Percentiles rank a stretch among this genome's conserved stretches.
Conservation (phyloP, 1,140 invertebrate species). For the Halyomorpha halys region DNA sequence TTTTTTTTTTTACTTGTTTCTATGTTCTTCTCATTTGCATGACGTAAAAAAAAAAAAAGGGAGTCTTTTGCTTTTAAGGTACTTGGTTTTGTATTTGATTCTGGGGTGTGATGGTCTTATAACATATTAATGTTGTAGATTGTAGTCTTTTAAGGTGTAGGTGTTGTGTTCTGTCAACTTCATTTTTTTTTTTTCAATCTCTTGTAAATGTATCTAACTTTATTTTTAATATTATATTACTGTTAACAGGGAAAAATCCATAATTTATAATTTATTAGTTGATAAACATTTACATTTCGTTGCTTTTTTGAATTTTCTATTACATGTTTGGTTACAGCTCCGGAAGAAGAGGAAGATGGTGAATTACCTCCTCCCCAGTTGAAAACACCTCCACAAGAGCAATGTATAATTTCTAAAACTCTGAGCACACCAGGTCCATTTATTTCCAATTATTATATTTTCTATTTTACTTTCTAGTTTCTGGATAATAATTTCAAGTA, state of each 20-base stretch:
- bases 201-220: no score
- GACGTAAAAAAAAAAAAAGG: conserved; percentile 11
- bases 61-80: neutral
- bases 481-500: no score
- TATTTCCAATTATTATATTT: no score
- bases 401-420: conserved; percentile 25
- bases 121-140: no score
- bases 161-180: neutral
- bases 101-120: no score
- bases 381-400: conserved; percentile 22
- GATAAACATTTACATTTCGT: neutral
- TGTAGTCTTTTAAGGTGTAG: neutral
- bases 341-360: conserved; percentile 22
- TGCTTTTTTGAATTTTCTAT: neutral
- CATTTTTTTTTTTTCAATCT: no score
- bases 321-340: conserved; percentile 18
- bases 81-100: conserved; percentile 1
- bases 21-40: conserved; percentile 7
- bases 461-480: no score
- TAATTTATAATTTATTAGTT: neutral
- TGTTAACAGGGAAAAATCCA: neutral
- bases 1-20: conserved; percentile 12
- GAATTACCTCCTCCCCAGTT: conserved; percentile 1
- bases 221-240: neutral
- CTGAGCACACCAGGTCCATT: conserved; percentile 25